Evolutionary conservation across 2,113 vertebrate genomes (phyloP), one percentile per base, ranked within the genome.

Genomic region (Lasiurus cinereus): DNA sequence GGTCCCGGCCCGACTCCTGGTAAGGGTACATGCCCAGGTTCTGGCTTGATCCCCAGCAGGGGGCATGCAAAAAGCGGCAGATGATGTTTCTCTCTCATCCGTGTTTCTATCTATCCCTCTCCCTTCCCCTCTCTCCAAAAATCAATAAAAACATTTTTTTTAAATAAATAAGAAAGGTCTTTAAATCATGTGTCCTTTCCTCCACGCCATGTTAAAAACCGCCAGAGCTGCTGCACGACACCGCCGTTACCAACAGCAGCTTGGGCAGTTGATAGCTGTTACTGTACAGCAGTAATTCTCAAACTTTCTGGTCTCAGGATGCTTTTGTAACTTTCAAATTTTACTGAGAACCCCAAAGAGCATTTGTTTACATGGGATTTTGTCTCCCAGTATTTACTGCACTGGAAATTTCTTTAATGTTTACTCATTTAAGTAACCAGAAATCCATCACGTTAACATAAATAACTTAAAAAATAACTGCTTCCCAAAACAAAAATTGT

Each of bases 401-500:
- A 50, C 1, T 93, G 43, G 59, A 76, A 54, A 74, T 8, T 24
- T 94, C 56, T 76, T 82, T 21, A 48, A 69, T 87, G 43, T 83
- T 77, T 76, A 77, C 2, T 33, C 33, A 85, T 36, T 92, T 76
- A 64, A 90, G 33, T 52, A 88, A 69, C 33, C 77, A 92, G 62
- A 78, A 78, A 52, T 29, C 8, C 31, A 50, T 31, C 43, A 73
- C n/a, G 21, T 83, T 74, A 64, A 69, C 54, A 77, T 33, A 82
- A 91, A n/a, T 88, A 54, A 70, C 18, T 67, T 66, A 2, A 1
- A 18, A 86, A 79, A 36, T 15, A 77, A 80, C 14, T 64, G 5
- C 33, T 94, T 69, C 56, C 50, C 36, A 56, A 77, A 87, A 83
- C 50, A 89, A 84, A 91, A 39, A 83, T 54, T n/a, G 43, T 82